Evolutionary conservation across 1,140 invertebrate genomes (phyloP).

Genomic region (Nomia melanderi): DNA sequence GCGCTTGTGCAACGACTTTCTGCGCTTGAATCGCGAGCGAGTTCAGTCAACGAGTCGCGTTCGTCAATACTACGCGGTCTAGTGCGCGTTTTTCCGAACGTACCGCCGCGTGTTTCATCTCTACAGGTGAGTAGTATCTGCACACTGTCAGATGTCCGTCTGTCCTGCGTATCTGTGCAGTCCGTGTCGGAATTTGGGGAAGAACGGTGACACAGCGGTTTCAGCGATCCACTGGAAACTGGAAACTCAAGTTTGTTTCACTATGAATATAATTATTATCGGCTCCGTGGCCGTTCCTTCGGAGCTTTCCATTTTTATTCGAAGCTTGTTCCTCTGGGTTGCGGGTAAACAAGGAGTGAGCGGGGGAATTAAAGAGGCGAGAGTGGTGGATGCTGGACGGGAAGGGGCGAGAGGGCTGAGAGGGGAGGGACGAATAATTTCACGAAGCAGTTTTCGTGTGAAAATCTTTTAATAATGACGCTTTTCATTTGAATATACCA

Average conservation of each 20-base stretch:
- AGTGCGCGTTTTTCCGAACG: neutral
- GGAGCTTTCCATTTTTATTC: neutral
- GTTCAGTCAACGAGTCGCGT: constrained; percentile 66
- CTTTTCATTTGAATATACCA: too few relatives aligned
- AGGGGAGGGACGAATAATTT: neutral
- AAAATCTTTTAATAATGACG: too few relatives aligned
- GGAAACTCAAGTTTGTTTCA: neutral
- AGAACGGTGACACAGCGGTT: neutral
- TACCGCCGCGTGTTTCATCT: constrained; percentile 4
- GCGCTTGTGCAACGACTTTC: constrained; percentile 63
- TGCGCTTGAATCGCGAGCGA: constrained; percentile 56
- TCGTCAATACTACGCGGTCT: constrained; percentile 54
- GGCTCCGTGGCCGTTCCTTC: neutral
- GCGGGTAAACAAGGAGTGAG: neutral
- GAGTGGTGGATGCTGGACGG: too few relatives aligned
- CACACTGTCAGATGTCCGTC: too few relatives aligned
- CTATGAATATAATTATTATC: neutral
- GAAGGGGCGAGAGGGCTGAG: neutral
- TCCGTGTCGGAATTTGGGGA: neutral
- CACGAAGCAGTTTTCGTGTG: neutral
- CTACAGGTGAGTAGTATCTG: constrained; percentile 24
- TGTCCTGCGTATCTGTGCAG: too few relatives aligned
- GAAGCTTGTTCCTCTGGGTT: neutral
- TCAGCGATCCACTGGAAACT: too few relatives aligned
- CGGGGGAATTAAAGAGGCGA: neutral